Evolutionary conservation across 2,113 vertebrate genomes (phyloP), one percentile per base, ranked within the genome.

Genomic region (Gnathonemus longibarbis): DNA sequence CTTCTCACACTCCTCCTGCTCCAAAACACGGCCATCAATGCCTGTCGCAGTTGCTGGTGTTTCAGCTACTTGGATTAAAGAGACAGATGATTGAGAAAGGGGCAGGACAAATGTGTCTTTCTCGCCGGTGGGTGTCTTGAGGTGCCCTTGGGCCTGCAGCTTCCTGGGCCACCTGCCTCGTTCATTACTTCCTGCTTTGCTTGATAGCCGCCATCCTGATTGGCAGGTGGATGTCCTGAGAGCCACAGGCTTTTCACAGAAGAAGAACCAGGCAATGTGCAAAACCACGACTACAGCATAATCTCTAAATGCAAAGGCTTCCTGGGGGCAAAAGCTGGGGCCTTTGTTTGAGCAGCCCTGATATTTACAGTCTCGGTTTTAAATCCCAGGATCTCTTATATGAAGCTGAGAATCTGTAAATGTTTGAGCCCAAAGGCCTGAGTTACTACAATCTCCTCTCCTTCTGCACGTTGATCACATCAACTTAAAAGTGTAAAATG

Each of bases 281-380:
- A 84, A 39, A 42, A 48, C 83, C 46, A 39, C 24, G 7, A 48
- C 50, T 39, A 19, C 50, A 27, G 48, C n/a, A 56, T 87, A 35
- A 35, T 56, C 85, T 53, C 49, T 53, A 0, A 27, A 87, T 88
- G 62, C 8, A 13, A 80, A 56, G 45, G 52, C 49, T 50, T 74
- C 89, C 87, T 91, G 90, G 89, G 88, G 91, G 92, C 90, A 58
- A 84, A 48, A 80, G 88, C 91, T 84, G 90, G 88, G 91, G 90
- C 92, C 91, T 77, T 52, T 90, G 90, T 93, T 94, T 90, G 93
- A 90, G 90, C 93, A 90, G 90, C 87, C 90, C 87, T 88, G 90
- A 91, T 93, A 92, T 95, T 93, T 92, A 92, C 91, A 92, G 91
- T 91, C 92, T 88, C 56, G 58, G 89, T 48, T 66, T 92, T 92